phyloP scores from a whole-genome alignment of 1,140 invertebrate genomes.

The Heliconius hermathena region DNA sequence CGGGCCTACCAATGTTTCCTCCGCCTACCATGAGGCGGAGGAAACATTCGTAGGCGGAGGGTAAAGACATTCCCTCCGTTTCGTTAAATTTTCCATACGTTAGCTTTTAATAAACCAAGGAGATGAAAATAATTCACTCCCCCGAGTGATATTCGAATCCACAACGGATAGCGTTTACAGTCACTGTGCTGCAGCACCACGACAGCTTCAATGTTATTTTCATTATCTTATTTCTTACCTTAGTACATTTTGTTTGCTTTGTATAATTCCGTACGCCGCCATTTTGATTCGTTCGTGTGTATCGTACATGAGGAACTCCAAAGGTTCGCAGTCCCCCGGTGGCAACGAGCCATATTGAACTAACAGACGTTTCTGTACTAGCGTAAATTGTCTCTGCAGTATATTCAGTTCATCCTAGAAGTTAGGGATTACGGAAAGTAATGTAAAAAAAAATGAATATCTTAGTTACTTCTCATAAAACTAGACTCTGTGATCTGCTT shows the following conservation, averaged over 20 bases:
- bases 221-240: conserved; percentile 43
- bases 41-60: too few relatives aligned
- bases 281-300: conserved; percentile 85
- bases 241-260: conserved; percentile 52
- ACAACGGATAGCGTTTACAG: too few relatives aligned
- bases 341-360: conserved; percentile 90
- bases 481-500: too few relatives aligned
- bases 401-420: conserved; percentile 84
- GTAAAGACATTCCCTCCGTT: too few relatives aligned
- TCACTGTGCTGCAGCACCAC: too few relatives aligned
- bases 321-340: conserved; percentile 86
- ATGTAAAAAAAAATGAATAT: neutral
- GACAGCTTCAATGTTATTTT: too few relatives aligned
- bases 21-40: too few relatives aligned
- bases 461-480: neutral
- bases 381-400: conserved; percentile 86
- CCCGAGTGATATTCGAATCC: too few relatives aligned
- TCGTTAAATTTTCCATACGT: too few relatives aligned
- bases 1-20: too few relatives aligned
- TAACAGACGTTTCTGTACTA: conserved; percentile 88
- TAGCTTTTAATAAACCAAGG: too few relatives aligned
- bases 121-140: too few relatives aligned
- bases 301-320: conserved; percentile 88
- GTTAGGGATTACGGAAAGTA: neutral
- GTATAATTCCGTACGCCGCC: conserved; percentile 74